A percentile compares a stretch with the other conserved stretches of the same genome.
phyloP scores from a whole-genome alignment of 2,113 vertebrate species.

The Danionella cerebrum region DNA sequence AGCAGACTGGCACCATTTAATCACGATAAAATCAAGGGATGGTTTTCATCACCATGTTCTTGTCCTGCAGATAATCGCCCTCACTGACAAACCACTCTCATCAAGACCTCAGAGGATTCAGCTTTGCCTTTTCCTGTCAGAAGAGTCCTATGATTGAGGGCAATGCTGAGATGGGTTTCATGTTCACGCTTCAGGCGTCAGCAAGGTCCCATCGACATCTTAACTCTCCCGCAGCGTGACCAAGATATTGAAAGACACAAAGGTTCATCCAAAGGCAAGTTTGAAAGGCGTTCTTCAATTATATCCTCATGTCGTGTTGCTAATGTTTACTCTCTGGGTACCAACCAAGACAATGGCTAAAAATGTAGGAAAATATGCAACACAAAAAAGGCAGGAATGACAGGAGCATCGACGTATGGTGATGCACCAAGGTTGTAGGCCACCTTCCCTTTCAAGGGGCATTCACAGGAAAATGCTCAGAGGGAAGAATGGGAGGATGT shows the following conservation, averaged over 20 bases:
- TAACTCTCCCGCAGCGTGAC: neutral
- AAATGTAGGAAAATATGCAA: too few relatives aligned
- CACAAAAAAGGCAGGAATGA: too few relatives aligned
- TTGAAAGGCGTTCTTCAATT: too few relatives aligned
- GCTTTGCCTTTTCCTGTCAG: slow-evolving; percentile 6
- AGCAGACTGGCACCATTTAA: neutral
- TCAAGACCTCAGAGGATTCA: neutral
- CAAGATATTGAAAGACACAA: neutral
- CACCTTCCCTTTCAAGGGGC: too few relatives aligned
- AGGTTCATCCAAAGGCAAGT: neutral
- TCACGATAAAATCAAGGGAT: neutral
- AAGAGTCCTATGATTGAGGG: neutral
- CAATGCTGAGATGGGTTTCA: neutral
- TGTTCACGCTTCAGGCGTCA: neutral
- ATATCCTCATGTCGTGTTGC: too few relatives aligned
- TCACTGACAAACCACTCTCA: neutral
- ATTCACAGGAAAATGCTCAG: too few relatives aligned
- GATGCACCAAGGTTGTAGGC: too few relatives aligned
- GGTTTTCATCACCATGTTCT: neutral
- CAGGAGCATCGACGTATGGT: too few relatives aligned
- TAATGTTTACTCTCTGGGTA: too few relatives aligned
- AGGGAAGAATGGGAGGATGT: too few relatives aligned
- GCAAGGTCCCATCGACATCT: neutral
- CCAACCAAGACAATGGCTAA: too few relatives aligned
- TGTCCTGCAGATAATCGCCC: neutral